Evolutionary conservation across 2,113 vertebrate species (phyloP).

Genomic region (Brienomyrus longianalis): DNA sequence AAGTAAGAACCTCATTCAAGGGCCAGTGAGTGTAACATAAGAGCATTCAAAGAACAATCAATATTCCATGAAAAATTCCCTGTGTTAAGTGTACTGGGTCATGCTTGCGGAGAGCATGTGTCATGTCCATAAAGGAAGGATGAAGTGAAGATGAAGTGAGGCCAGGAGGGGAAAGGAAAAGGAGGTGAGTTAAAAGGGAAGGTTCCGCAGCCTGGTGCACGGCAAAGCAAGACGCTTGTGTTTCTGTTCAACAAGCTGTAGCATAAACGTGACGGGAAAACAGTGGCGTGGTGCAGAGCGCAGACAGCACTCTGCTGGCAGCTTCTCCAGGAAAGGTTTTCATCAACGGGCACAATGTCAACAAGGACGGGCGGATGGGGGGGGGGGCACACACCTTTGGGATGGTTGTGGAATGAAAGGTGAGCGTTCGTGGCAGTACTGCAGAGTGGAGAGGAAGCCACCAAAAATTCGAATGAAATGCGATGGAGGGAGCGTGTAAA

Average conservation of each 20-base stretch:
- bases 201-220: background rate
- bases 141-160: background rate
- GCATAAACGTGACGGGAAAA: background rate
- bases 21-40: background rate
- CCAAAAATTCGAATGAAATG: background rate
- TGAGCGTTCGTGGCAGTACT: background rate
- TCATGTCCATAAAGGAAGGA: background rate
- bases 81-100: conserved; percentile 7
- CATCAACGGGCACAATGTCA: background rate
- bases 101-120: background rate
- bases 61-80: conserved; percentile 8
- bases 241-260: background rate
- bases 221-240: background rate
- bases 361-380: background rate
- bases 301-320: background rate
- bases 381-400: background rate
- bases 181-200: background rate
- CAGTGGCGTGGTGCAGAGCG: background rate
- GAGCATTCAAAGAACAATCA: background rate
- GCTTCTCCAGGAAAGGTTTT: background rate
- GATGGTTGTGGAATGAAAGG: background rate
- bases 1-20: background rate
- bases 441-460: background rate
- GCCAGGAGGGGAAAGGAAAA: background rate
- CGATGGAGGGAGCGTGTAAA: background rate